Evolutionary conservation across 2,888 invertebrate genomes (phyloP).

Genomic region (Noctuana brunneofusca): DNA sequence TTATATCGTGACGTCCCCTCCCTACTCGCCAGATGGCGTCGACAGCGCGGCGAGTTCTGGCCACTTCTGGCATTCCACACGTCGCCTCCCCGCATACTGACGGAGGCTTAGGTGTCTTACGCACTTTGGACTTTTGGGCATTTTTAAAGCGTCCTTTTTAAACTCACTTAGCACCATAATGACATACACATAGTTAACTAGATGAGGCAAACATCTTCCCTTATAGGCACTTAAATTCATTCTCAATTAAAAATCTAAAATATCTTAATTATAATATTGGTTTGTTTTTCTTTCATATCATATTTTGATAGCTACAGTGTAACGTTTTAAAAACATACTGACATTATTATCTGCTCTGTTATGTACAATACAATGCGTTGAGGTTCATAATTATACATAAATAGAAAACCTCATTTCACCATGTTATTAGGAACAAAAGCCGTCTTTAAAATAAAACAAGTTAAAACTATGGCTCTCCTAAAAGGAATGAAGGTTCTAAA

Average conservation of each 20-base stretch:
- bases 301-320: too few relatives aligned
- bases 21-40: slow-evolving; percentile 72
- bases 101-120: slow-evolving; percentile 18
- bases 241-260: too few relatives aligned
- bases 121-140: background rate
- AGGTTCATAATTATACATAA: too few relatives aligned
- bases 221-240: too few relatives aligned
- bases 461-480: background rate
- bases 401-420: background rate
- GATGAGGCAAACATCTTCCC: too few relatives aligned
- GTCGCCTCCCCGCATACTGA: slow-evolving; percentile 55
- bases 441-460: background rate
- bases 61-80: slow-evolving; percentile 70
- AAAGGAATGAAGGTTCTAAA: slow-evolving; percentile 21
- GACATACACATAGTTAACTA: too few relatives aligned
- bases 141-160: background rate
- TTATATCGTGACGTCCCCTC: slow-evolving; percentile 36
- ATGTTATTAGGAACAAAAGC: background rate
- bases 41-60: slow-evolving; percentile 69
- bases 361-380: too few relatives aligned
- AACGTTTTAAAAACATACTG: too few relatives aligned
- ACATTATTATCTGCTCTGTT: too few relatives aligned
- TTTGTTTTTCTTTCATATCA: too few relatives aligned
- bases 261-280: too few relatives aligned
- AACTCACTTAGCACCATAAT: background rate